Evolutionary conservation across 2,113 vertebrate species (phyloP).

Genomic region (Pithys albifrons): DNA sequence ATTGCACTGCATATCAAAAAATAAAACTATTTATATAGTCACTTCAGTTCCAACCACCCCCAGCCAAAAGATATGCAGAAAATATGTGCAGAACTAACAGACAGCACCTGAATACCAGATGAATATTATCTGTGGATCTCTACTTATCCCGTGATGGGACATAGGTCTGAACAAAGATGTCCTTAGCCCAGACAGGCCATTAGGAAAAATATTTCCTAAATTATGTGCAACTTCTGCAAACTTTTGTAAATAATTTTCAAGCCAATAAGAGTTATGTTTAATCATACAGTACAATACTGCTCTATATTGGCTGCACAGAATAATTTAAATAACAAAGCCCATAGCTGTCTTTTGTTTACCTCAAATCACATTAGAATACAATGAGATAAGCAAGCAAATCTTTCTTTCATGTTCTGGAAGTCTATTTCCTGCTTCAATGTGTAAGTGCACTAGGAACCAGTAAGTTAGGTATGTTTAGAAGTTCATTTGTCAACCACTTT

Average conservation of each 20-base stretch:
- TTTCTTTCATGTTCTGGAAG: slow-evolving; percentile 14
- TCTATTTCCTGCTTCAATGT: background rate
- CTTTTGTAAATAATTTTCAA: background rate
- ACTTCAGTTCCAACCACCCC: background rate
- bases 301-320: background rate
- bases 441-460: background rate
- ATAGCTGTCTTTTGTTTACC: background rate
- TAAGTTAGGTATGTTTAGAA: background rate
- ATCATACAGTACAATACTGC: background rate
- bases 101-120: background rate
- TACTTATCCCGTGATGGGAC: background rate
- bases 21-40: background rate
- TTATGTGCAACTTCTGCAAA: background rate
- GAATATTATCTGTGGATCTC: background rate
- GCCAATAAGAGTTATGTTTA: background rate
- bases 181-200: background rate
- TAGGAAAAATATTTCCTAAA: background rate
- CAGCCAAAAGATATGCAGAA: background rate
- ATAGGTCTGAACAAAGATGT: background rate
- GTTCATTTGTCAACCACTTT: background rate
- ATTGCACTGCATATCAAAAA: background rate
- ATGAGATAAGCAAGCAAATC: background rate
- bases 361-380: background rate
- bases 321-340: slow-evolving; percentile 1
- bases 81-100: background rate